These are phyloP conservation scores for Dysdera silvatica DNA, from an alignment of 1,140 invertebrate species.

Conservation along the genomic window DNA sequence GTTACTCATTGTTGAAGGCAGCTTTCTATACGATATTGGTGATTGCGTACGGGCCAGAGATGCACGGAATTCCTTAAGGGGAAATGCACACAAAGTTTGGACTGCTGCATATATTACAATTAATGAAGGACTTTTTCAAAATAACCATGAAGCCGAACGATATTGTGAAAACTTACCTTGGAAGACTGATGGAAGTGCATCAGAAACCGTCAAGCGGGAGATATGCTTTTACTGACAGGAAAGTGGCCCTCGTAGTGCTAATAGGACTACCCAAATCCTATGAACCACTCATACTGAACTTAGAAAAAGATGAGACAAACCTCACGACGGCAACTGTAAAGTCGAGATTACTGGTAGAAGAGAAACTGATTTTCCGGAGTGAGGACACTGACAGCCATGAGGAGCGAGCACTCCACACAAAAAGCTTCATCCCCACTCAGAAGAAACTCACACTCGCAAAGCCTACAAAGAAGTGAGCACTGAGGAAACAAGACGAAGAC, in stretches of 20 bases:
- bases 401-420: background rate
- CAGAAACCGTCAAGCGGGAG: background rate
- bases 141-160: no score
- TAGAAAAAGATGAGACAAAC: slow-evolving; percentile 6
- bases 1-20: no score
- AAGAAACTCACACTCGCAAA: no score
- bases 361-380: background rate
- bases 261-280: slow-evolving; percentile 2
- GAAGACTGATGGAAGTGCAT: no score
- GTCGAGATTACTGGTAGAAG: background rate
- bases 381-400: background rate
- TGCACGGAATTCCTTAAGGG: background rate
- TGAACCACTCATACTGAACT: slow-evolving; percentile 1
- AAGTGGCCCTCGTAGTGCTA: slow-evolving; percentile 6
- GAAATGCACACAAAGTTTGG: background rate
- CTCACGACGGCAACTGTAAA: background rate
- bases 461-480: no score
- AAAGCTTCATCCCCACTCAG: background rate
- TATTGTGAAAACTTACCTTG: no score
- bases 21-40: no score
- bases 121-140: slow-evolving; percentile 11
- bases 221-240: slow-evolving; percentile 8
- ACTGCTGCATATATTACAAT: background rate
- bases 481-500: no score
- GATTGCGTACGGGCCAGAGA: no score